These are phyloP conservation scores for Rhinolophus sinicus DNA, from an alignment of 2,113 vertebrate species.

Conservation along the genomic window DNA sequence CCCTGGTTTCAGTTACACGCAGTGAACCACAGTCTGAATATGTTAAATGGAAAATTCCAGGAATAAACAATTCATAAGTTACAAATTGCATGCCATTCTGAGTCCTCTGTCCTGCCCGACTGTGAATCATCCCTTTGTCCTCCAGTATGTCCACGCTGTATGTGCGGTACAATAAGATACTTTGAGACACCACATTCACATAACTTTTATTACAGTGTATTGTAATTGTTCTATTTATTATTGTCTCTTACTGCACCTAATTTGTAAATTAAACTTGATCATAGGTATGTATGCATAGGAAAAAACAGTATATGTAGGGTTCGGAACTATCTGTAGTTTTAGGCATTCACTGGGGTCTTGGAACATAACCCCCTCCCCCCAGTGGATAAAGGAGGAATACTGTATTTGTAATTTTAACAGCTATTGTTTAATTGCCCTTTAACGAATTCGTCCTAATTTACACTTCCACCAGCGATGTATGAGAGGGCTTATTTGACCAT, in stretches of 20 bases:
- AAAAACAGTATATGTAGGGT: background rate
- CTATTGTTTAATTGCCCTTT: background rate
- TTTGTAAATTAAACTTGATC: background rate
- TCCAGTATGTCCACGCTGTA: background rate
- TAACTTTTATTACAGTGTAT: background rate
- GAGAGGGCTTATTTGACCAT: background rate
- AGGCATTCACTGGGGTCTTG: background rate
- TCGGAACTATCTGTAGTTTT: background rate
- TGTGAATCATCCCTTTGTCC: background rate
- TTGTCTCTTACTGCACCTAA: background rate
- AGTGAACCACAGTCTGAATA: background rate
- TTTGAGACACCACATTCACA: background rate
- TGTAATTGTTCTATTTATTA: background rate
- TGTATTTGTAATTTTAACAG: constrained; percentile 2
- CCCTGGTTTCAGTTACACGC: background rate
- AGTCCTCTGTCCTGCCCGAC: background rate
- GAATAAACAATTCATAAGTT: background rate
- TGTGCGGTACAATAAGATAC: background rate
- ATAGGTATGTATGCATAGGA: background rate
- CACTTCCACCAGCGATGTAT: background rate
- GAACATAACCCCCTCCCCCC: background rate
- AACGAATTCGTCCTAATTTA: constrained; percentile 13
- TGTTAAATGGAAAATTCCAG: background rate
- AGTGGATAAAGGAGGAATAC: background rate
- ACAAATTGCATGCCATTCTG: background rate